phyloP scores from a whole-genome alignment of 1,140 invertebrate genomes.

The Anthonomus grandis region DNA sequence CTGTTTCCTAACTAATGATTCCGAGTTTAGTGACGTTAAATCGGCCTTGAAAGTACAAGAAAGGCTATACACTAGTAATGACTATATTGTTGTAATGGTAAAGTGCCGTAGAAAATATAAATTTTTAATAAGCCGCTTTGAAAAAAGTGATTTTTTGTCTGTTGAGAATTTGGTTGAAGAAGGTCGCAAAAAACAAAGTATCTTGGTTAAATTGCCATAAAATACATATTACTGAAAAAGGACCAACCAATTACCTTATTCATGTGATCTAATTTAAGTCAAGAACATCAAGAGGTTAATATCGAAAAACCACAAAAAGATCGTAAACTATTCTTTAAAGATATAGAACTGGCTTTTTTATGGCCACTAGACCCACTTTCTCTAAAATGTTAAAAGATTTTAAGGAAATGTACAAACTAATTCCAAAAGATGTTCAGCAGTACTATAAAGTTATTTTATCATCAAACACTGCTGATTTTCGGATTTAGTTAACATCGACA shows the following conservation, averaged over 20 bases:
- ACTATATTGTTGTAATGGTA: slow-evolving; percentile 39
- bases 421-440: background rate
- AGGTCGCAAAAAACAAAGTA: slow-evolving; percentile 4
- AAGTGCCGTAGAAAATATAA: slow-evolving; percentile 28
- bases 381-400: background rate
- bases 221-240: background rate
- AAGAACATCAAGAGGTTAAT: slow-evolving; percentile 1
- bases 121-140: slow-evolving; percentile 1
- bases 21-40: slow-evolving; percentile 43
- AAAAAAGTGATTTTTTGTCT: slow-evolving; percentile 4
- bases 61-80: slow-evolving; percentile 37
- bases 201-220: slow-evolving; percentile 2
- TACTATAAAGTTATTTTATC: background rate
- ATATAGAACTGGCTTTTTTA: background rate
- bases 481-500: too few species aligned
- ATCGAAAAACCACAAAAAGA: background rate
- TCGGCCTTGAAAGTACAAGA: slow-evolving; percentile 36
- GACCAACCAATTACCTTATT: background rate
- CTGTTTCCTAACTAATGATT: slow-evolving; percentile 45
- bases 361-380: background rate
- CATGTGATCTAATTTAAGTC: slow-evolving; percentile 1
- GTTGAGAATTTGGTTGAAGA: background rate
- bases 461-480: too few species aligned
- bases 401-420: background rate
- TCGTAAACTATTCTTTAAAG: background rate